Percentiles rank a stretch among this genome's conserved stretches.
These are phyloP conservation scores for Cataglyphis cursor DNA, from an alignment of 2,888 invertebrate species.

Conservation along the genomic window DNA sequence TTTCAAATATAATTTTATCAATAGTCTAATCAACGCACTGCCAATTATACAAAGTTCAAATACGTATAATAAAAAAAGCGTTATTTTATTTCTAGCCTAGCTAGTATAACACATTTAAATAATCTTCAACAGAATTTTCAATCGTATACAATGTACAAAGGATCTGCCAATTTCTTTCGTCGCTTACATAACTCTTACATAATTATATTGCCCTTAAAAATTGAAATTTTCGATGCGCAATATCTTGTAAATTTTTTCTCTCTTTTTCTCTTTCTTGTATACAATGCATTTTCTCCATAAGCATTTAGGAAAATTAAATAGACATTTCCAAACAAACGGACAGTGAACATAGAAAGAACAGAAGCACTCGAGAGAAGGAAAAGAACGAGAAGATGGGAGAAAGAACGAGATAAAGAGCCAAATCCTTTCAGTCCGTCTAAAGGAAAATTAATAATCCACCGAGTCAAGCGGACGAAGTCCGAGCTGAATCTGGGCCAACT, in stretches of 20 bases:
- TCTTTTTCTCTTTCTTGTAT: conserved; percentile 23
- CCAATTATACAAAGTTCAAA: background rate
- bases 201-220: conserved; percentile 47
- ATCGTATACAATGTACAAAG: background rate
- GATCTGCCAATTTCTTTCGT: conserved; percentile 6
- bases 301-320: conserved; percentile 70
- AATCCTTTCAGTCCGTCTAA: conserved; percentile 51
- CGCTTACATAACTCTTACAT: conserved; percentile 16
- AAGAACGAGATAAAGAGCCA: conserved; percentile 44
- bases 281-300: conserved; percentile 59
- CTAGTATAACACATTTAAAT: conserved; percentile 21
- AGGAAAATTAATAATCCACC: conserved; percentile 77
- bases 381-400: background rate
- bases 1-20: background rate
- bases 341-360: background rate
- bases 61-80: background rate
- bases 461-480: conserved; percentile 62
- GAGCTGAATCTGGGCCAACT: conserved; percentile 75
- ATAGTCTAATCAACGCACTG: background rate
- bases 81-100: background rate
- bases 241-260: conserved; percentile 41
- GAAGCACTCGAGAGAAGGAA: conserved; percentile 37
- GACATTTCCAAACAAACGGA: conserved; percentile 51
- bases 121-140: conserved; percentile 18
- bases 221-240: conserved; percentile 31